Evolutionary conservation across 2,113 vertebrate genomes (phyloP), one percentile per base, ranked within the genome.

Genomic region (Phalacrocorax pelagicus): DNA sequence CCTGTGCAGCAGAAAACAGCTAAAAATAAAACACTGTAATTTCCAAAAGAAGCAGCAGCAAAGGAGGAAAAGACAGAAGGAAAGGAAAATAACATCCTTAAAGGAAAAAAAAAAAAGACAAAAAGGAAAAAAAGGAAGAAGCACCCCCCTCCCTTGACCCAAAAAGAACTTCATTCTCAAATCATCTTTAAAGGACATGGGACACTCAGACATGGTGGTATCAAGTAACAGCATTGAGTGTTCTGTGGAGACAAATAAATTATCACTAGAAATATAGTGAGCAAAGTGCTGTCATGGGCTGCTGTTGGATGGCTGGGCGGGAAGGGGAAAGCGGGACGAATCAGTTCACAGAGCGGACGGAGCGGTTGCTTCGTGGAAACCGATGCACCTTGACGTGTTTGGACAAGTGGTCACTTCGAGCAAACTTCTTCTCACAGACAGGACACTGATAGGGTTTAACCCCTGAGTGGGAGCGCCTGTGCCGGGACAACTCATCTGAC

Each of bases 381-480:
- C 99, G 99, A 95, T 99, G 99, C 98, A 99, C 99, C 98, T 99
- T 99, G 98, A 99, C 98, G 58, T 99, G 99, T 97, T 99, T 99
- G 97, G 99, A 99, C 97, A 99, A 99, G 98, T 99, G 99, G 98
- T 99, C 99, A 23, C 99, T 99, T 71, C 99, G 99, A 42, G 99
- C 99, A 90, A 99, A 99, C 98, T 99, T 99, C 98, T 99, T 99
- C 98, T 99, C 99, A 0, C 99, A 99, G 88, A 99, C 98, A 0
- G 99, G 99, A 90, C 99, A 99, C 98, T 99, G 99, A 97, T 99
- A 99, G 3, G 99, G 99, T 95, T 99, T 99, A 94, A 99, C 99
- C 62, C 99, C 99, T 0, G 99, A 99, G 97, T 99, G 99, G 32
- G 99, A 99, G 57, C 99, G 99, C 34, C 99, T 97, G 97, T 99